Conservation (phyloP, 2,113 vertebrate genomes). For the Nerophis lumbriciformis region DNA sequence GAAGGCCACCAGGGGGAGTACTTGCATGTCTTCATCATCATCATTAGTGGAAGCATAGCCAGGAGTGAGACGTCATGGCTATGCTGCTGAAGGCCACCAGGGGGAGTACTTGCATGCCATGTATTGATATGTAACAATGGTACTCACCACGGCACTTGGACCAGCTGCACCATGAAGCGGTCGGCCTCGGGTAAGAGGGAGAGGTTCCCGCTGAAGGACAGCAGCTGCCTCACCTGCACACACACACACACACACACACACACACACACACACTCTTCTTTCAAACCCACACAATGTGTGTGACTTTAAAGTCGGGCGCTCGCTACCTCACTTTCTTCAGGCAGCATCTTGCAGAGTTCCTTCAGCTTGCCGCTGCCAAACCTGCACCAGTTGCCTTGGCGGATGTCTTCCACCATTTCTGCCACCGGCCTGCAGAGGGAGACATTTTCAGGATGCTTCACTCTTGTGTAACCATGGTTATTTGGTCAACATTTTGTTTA, state of each 20-base stretch:
- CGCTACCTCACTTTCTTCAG: constrained; percentile 73
- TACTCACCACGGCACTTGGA: constrained; percentile 68
- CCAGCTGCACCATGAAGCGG: constrained; percentile 73
- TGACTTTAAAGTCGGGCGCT: too few species aligned
- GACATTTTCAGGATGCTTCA: constrained; percentile 3
- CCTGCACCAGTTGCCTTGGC: constrained; percentile 57
- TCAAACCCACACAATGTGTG: neutral
- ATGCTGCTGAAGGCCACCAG: neutral
- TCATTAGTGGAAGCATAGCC: neutral
- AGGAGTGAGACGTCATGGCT: neutral
- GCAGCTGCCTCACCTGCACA: constrained; percentile 69
- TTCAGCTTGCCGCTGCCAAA: constrained; percentile 72
- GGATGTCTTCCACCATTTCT: constrained; percentile 66
- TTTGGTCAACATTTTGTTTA: too few species aligned
- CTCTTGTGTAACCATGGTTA: too few species aligned
- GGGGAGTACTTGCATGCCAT: too few species aligned
- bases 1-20: neutral
- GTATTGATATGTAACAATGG: too few species aligned
- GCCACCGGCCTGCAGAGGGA: constrained; percentile 54
- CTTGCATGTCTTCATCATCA: neutral
- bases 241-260: too few species aligned
- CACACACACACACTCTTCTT: neutral
- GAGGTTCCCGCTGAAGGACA: constrained; percentile 62
- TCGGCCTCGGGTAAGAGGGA: constrained; percentile 69
- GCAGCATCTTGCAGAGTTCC: constrained; percentile 75